A percentile compares a stretch with the other conserved stretches of the same genome.
phyloP scores from a whole-genome alignment of 2,113 vertebrate genomes.

The Desmodus rotundus region DNA sequence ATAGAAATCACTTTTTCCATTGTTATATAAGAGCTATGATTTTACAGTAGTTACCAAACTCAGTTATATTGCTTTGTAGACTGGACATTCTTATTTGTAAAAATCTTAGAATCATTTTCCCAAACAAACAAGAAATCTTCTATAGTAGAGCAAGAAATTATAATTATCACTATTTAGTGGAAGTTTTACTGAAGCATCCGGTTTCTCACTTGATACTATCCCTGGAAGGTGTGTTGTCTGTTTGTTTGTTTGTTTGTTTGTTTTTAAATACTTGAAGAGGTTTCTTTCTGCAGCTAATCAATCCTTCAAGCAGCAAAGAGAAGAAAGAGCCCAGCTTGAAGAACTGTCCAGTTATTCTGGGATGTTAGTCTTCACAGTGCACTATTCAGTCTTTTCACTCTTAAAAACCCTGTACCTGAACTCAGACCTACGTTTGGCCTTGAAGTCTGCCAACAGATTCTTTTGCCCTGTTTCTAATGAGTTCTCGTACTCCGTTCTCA shows the following conservation, averaged over 20 bases:
- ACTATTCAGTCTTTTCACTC: background rate
- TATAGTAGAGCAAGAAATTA: background rate
- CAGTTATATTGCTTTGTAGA: background rate
- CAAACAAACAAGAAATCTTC: background rate
- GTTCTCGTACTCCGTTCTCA: background rate
- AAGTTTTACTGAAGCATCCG: background rate
- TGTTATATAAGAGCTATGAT: background rate
- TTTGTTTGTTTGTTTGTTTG: background rate
- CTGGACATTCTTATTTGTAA: background rate
- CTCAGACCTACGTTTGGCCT: background rate
- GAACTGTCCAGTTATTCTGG: background rate
- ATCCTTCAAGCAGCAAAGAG: background rate
- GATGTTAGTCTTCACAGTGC: background rate
- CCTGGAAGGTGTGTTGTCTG: background rate
- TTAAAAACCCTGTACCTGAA: background rate
- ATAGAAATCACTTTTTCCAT: background rate
- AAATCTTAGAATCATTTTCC: constrained; percentile 17
- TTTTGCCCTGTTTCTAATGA: background rate
- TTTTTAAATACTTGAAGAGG: background rate
- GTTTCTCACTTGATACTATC: background rate
- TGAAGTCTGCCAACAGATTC: background rate
- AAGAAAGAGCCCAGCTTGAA: background rate
- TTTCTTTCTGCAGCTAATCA: background rate
- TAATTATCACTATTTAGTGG: background rate
- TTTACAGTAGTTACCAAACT: background rate